Base-by-base conservation (phyloP, 2,888 invertebrate genomes). In the Vannuccia rotundouncinata region DNA sequence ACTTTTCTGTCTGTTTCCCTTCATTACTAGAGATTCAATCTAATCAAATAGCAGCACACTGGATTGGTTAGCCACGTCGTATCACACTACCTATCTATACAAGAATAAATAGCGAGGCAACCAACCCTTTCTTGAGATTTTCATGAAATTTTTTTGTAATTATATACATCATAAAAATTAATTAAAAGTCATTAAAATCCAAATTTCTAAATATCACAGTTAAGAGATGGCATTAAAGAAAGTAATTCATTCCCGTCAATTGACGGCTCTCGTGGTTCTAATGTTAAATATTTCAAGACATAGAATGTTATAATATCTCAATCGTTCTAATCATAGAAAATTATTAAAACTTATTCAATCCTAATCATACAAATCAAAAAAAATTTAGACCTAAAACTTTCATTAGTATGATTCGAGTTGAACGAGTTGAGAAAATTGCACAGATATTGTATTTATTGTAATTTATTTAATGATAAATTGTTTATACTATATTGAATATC, bases 111-210 rank as follows among this genome's bases (percentile, higher is more conserved):
- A 66, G 66, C 25, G 66, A 66, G 66, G 66, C 66, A 66, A 66
- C 66, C 66, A 66, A 66, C 66, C 66, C 25, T 66, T 66, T 5
- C 66, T 27, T 66, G 66, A 66, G 66, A 66, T 66, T 66, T n/a
- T 66, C 10, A 66, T 66, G 2, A 45, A 10, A 10, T 45, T 10
- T 45, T 45, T 45, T 45, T 5, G 66, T 66, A 66, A 66, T 66
- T 66, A 66, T 66, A 66, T 66, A 66, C 66, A 66, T 66, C 66
- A 66, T 66, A 66, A 66, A 66, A 66, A 66, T 66, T 66, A 66
- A 66, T 13, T 66, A 66, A 66, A 66, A 66, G 66, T 66, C 66
- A 66, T 66, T 17, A 66, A 66, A 66, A 66, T 22, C 66, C 25
- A 66, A 66, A 66, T 66, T 66, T 66, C 25, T 66, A 5, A 66